A percentile compares a stretch with the other conserved stretches of the same genome.
These are phyloP conservation scores for Pomatostomus ruficeps DNA, from an alignment of 2,113 vertebrate species.

Conservation along the genomic window DNA sequence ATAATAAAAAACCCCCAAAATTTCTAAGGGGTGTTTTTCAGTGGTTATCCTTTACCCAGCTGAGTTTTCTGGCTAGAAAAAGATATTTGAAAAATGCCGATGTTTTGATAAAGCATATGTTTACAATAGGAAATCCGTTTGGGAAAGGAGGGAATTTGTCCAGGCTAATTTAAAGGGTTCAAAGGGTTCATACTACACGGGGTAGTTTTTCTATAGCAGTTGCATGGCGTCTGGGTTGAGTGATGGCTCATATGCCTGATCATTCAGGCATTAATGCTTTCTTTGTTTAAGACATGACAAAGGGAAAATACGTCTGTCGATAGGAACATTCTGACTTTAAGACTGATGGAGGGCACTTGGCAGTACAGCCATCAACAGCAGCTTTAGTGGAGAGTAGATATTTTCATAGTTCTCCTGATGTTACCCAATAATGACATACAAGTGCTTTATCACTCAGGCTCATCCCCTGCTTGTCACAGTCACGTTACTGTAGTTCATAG, in stretches of 20 bases:
- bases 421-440: neutral
- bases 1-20: neutral
- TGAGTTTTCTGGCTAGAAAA: neutral
- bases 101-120: slow-evolving; percentile 33
- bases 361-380: slow-evolving; percentile 5
- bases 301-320: slow-evolving; percentile 24
- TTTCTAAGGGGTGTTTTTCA: neutral
- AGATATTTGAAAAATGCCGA: slow-evolving; percentile 7
- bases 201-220: slow-evolving; percentile 28
- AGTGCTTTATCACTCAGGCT: neutral
- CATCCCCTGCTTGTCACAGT: neutral
- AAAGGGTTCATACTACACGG: neutral
- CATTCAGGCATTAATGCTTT: slow-evolving; percentile 32
- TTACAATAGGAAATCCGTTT: slow-evolving; percentile 52
- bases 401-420: slow-evolving; percentile 26
- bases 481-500: neutral
- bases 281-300: slow-evolving; percentile 36
- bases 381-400: slow-evolving; percentile 27
- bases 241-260: neutral
- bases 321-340: neutral
- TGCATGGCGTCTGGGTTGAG: slow-evolving; percentile 4
- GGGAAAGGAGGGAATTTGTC: slow-evolving; percentile 14
- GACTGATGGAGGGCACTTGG: neutral
- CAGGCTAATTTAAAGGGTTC: neutral
- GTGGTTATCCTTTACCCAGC: slow-evolving; percentile 14